phyloP scores from a whole-genome alignment of 2,113 vertebrate genomes.

The Catharus minimus region DNA sequence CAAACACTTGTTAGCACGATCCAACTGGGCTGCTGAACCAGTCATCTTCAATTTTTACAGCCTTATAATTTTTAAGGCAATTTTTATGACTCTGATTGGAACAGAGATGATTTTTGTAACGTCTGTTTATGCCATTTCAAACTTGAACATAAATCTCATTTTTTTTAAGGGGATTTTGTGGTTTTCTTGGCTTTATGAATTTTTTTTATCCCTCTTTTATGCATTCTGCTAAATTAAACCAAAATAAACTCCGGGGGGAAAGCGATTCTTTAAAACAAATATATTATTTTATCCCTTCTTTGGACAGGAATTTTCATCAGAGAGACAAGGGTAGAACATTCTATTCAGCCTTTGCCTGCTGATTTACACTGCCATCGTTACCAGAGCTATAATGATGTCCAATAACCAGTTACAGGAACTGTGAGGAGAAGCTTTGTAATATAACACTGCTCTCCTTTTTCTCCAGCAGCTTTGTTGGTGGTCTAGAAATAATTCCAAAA shows the following conservation, averaged over 20 bases:
- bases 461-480: constrained; percentile 58
- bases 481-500: constrained; percentile 18
- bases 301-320: constrained; percentile 51
- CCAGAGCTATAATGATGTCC: constrained; percentile 41
- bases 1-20: background rate
- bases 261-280: constrained; percentile 56
- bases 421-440: constrained; percentile 51
- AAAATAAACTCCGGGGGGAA: constrained; percentile 38
- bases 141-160: constrained; percentile 45
- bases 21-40: background rate
- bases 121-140: constrained; percentile 38
- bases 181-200: constrained; percentile 44
- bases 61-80: constrained; percentile 11
- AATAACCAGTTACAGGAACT: constrained; percentile 50
- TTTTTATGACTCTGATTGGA: constrained; percentile 35
- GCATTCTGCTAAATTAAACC: constrained; percentile 59
- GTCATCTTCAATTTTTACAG: constrained; percentile 25
- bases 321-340: constrained; percentile 48
- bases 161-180: constrained; percentile 63
- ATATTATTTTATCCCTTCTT: constrained; percentile 56
- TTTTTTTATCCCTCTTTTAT: constrained; percentile 38
- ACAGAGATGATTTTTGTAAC: background rate
- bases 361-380: constrained; percentile 21
- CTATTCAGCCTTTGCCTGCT: constrained; percentile 31
- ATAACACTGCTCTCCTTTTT: background rate